Base-by-base conservation (phyloP, 2,888 invertebrate species). In the Lepidonotus clava region DNA sequence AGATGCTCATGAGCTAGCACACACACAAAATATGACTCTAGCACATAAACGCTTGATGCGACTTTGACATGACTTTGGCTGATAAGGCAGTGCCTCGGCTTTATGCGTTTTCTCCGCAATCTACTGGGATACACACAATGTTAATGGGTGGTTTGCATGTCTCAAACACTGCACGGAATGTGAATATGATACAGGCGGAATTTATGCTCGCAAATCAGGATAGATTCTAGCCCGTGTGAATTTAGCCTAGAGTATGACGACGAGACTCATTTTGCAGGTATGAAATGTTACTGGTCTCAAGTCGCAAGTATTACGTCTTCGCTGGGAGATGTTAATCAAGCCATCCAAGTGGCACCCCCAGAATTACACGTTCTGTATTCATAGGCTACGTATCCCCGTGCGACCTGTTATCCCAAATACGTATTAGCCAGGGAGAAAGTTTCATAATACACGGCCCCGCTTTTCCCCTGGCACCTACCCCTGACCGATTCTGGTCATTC, bases 1-100 rank as follows among this genome's bases (percentile, higher is more conserved):
- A n/a, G n/a, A n/a, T n/a, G n/a, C n/a, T n/a, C n/a, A n/a, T n/a
- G n/a, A n/a, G n/a, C n/a, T n/a, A n/a, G n/a, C 24, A 61, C 61
- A 61, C 28, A 53, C 53, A 32, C 5, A 61, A 61, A 61, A 61
- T 28, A 2, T 61, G 28, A 61, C 24, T 61, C 28, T 53, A 61
- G 61, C 61, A 61, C 61, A 61, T 61, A 61, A 61, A 61, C 61
- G 61, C 11, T 24, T 61, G 61, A 61, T 61, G 61, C 28, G 61
- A 61, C 28, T 61, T 61, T 61, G 61, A 61, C 61, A 61, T 61
- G 61, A 61, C 61, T 24, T 4, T 61, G 61, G 61, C 11, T 18
- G 61, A 61, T 28, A 61, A 28, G 61, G 61, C 61, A 61, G 4
- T 11, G 2, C 28, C 61, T 61, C n/a, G 0, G 61, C 61, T 61